Evolutionary conservation across 2,797 vertebrate genomes (phyloP).

Genomic region (Bucorvus abyssinicus): DNA sequence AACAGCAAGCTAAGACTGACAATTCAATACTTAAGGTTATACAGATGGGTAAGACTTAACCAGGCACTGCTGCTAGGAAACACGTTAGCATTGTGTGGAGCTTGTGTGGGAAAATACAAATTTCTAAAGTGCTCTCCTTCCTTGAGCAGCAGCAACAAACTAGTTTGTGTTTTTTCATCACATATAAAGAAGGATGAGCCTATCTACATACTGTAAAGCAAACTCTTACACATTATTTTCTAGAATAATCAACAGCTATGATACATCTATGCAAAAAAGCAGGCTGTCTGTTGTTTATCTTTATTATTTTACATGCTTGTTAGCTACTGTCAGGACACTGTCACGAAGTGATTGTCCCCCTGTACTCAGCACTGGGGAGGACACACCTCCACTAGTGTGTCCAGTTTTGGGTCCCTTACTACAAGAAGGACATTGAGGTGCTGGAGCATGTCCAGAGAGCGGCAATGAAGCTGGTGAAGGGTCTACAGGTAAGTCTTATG

Average conservation of each 20-base stretch:
- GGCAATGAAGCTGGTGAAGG: too few relatives aligned
- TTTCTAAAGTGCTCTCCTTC: not conserved
- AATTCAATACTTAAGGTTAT: not conserved
- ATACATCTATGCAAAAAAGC: not conserved
- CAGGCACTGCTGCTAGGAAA: not conserved
- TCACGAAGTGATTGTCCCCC: too few relatives aligned
- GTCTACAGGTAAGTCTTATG: too few relatives aligned
- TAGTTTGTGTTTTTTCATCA: not conserved
- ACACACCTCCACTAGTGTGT: too few relatives aligned
- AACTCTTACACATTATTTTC: not conserved
- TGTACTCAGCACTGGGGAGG: too few relatives aligned
- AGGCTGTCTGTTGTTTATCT: not conserved
- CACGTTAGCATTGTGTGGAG: not conserved
- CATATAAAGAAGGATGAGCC: not conserved
- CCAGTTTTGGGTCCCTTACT: too few relatives aligned
- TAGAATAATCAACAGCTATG: not conserved
- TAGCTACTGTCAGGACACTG: not conserved
- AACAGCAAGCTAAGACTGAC: not conserved
- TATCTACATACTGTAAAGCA: not conserved
- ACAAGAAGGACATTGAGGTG: too few relatives aligned
- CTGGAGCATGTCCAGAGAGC: too few relatives aligned
- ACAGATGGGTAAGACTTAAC: not conserved
- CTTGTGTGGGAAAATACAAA: not conserved
- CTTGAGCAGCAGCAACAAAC: not conserved
- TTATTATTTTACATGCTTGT: not conserved